Evolutionary conservation across 2,888 invertebrate genomes (phyloP).

Genomic region (Zygothrica quintamaculata): DNA sequence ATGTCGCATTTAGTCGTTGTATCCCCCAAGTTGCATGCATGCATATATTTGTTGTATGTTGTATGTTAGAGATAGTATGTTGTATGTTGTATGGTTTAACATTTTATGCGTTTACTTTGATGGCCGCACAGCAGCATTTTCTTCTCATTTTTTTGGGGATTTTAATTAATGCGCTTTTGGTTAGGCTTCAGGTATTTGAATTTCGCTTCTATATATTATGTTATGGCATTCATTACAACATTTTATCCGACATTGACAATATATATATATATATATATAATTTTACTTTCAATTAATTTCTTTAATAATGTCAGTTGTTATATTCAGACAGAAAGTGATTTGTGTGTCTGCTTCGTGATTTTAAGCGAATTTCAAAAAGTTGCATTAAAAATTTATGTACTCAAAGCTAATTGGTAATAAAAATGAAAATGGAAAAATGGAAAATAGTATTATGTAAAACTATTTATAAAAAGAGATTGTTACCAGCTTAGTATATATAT

Average conservation of each 20-base stretch:
- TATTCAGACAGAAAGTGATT: conserved; percentile 68
- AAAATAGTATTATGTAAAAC: background rate
- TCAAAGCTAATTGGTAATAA: conserved; percentile 29
- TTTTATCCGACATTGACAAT: conserved; percentile 70
- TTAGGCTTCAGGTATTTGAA: conserved; percentile 51
- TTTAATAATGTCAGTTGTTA: conserved; percentile 67
- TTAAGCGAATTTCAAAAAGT: conserved; percentile 46
- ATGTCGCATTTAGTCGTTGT: conserved; percentile 55
- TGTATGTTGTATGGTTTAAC: conserved; percentile 6
- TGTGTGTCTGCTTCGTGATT: conserved; percentile 63
- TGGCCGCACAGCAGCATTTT: conserved; percentile 46
- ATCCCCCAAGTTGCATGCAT: conserved; percentile 34
- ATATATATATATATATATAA: conserved; percentile 47
- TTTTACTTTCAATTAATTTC: conserved; percentile 46
- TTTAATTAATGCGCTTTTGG: conserved; percentile 69
- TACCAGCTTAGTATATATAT: no score
- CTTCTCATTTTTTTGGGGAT: conserved; percentile 15
- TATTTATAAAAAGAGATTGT: conserved; percentile 6
- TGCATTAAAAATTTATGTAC: conserved; percentile 36
- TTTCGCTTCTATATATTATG: conserved; percentile 46
- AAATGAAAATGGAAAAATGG: background rate
- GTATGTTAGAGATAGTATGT: conserved; percentile 18
- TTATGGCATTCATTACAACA: conserved; percentile 62
- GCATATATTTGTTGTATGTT: background rate
- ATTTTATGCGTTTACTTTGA: conserved; percentile 58